Evolutionary conservation across 1,140 invertebrate genomes (phyloP).

Genomic region (Probaryconus sp.): DNA sequence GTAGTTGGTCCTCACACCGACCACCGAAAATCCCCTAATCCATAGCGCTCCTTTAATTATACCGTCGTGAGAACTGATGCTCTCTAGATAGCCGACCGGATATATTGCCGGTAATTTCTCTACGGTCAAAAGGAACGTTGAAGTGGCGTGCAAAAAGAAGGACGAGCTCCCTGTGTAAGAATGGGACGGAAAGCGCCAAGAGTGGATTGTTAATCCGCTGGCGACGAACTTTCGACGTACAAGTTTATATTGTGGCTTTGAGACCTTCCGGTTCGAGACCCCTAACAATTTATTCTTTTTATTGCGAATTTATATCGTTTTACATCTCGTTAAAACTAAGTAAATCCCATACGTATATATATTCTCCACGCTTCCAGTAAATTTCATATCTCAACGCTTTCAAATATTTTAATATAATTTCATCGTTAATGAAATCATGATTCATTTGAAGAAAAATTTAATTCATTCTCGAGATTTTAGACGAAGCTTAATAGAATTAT

Average conservation of each 20-base stretch:
- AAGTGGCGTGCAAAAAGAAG: conserved; percentile 21
- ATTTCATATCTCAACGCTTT: too few species aligned
- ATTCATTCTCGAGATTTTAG: too few species aligned
- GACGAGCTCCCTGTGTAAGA: conserved; percentile 7
- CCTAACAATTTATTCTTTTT: conserved; percentile 15
- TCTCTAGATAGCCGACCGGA: conserved; percentile 55
- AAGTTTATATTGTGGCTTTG: conserved; percentile 42
- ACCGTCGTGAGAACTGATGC: conserved; percentile 60
- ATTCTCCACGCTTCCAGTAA: too few species aligned
- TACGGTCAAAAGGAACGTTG: conserved; percentile 28
- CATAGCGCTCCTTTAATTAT: conserved; percentile 64
- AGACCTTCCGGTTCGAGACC: conserved; percentile 7
- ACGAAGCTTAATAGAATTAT: too few species aligned
- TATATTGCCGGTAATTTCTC: conserved; percentile 62
- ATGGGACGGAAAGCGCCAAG: conserved; percentile 11
- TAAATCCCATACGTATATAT: background rate
- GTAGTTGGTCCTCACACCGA: conserved; percentile 27
- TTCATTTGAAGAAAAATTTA: too few species aligned
- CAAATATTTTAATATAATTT: too few species aligned
- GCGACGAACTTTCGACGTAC: conserved; percentile 48
- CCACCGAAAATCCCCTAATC: conserved; percentile 62
- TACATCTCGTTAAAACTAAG: background rate
- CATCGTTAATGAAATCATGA: too few species aligned
- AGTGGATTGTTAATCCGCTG: conserved; percentile 50
- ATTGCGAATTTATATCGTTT: background rate